Base-by-base conservation (phyloP, 2,113 vertebrate species). In the Brienomyrus brachyistius region DNA sequence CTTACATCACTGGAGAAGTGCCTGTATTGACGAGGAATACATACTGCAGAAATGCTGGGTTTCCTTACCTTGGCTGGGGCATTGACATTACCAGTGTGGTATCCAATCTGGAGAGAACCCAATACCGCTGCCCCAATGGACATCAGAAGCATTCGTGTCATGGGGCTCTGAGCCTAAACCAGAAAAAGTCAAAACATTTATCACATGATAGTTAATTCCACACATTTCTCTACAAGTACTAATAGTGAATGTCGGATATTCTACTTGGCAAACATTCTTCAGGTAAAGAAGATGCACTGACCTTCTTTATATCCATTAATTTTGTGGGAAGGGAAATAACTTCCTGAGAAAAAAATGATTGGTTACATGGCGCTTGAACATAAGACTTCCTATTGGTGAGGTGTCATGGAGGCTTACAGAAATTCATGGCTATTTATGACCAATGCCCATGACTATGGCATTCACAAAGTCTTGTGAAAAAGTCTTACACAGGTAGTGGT, bases 41-140 rank as follows among this genome's bases (percentile, higher is more conserved):
- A 80, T 19, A 7, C 15, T 17, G 35, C 15, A 35, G 74, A 43
- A 43, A 80, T 43, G 35, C 15, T 43, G 13, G 8, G 1, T 43
- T 1, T 80, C 13, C 74, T 80, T 80, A 96, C 96, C 95, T 94
- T 94, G 88, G 96, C 95, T 1, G 96, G 94, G 74, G 96, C 94
- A 43, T 96, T 96, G 92, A 96, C 91, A 21, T 96, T 96, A n/a
- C 96, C 93, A 1, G 94, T 93, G 62, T 95, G 95, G 93, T 96
- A 95, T 50, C 92, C 96, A 8, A 96, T 94, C 93, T 95, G 94
- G 88, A 94, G 91, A 0, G 94, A 95, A 70, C 95, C 94, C 2
- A 97, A 92, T 66, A 96, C 94, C 0, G 90, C 92, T 0, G 93
- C 94, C 93, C 94, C 87, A 89, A 94, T 91, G 35, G 94, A 95